A percentile compares a stretch with the other conserved stretches of the same genome.
Evolutionary conservation across 2,797 vertebrate genomes (phyloP).

Genomic region (Graptemys geographica): DNA sequence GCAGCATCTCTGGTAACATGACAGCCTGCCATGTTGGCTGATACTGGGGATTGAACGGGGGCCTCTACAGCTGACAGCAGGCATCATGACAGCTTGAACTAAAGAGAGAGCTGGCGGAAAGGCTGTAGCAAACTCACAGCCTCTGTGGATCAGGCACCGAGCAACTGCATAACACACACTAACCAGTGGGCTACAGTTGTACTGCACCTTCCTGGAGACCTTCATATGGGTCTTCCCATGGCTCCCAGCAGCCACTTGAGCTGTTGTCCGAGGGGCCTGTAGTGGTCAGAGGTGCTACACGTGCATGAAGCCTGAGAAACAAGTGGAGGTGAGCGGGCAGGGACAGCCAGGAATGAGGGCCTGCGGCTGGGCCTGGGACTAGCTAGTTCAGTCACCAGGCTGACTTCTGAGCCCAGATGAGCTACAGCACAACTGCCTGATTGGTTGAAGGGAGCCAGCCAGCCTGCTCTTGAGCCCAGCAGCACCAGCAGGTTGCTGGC

Average conservation of each 20-base stretch:
- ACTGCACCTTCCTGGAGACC: not conserved
- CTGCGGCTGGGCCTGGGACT: not conserved
- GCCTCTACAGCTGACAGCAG: not conserved
- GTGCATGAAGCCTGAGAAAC: not conserved
- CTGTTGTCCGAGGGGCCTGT: not conserved
- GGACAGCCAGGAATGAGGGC: not conserved
- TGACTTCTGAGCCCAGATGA: not conserved
- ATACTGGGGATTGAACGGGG: not conserved
- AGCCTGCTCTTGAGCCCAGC: not conserved
- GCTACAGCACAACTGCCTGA: not conserved
- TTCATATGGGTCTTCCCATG: not conserved
- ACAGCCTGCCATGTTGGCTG: not conserved
- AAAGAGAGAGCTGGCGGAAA: not conserved
- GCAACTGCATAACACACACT: not conserved
- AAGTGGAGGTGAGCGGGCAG: not conserved
- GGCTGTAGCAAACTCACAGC: not conserved
- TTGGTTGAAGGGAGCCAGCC: not conserved
- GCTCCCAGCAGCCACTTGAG: not conserved
- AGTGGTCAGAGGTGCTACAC: not conserved
- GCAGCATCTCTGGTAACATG: not conserved
- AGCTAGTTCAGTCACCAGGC: not conserved
- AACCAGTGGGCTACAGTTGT: not conserved
- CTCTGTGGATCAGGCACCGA: not conserved
- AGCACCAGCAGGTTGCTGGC: not conserved
- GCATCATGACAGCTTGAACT: not conserved